Evolutionary conservation across 2,888 invertebrate species (phyloP).

Genomic region (Pterostichus niger): DNA sequence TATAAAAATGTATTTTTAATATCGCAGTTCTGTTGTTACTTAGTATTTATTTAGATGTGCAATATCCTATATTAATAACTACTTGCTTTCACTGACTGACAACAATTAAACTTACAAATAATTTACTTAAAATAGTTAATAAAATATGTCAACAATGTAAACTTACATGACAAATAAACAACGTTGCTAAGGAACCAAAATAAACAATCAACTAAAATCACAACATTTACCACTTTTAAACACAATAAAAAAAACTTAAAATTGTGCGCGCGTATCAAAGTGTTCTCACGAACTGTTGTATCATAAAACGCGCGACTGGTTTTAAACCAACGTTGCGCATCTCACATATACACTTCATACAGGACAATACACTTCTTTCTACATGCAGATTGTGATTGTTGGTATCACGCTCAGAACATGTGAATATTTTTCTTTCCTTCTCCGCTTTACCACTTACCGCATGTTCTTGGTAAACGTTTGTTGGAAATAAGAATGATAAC

Average conservation of each 20-base stretch:
- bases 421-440: neutral
- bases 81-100: too few relatives aligned
- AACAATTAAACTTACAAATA: too few relatives aligned
- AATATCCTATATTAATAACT: too few relatives aligned
- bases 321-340: neutral
- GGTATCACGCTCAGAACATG: slow-evolving; percentile 4
- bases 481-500: neutral
- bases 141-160: neutral
- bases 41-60: too few relatives aligned
- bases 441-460: neutral
- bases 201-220: neutral
- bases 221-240: neutral
- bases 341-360: neutral
- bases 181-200: neutral
- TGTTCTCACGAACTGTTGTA: neutral
- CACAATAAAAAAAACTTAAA: neutral
- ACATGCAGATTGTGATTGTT: neutral
- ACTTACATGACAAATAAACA: neutral
- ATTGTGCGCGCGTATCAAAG: neutral
- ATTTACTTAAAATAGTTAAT: too few relatives aligned
- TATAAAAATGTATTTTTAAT: too few relatives aligned
- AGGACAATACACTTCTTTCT: slow-evolving; percentile 10
- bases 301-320: neutral
- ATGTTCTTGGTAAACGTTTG: neutral
- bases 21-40: too few relatives aligned